These are phyloP conservation scores for Drosophila parthenogenetica DNA, from an alignment of 2,888 invertebrate genomes.

Conservation along the genomic window DNA sequence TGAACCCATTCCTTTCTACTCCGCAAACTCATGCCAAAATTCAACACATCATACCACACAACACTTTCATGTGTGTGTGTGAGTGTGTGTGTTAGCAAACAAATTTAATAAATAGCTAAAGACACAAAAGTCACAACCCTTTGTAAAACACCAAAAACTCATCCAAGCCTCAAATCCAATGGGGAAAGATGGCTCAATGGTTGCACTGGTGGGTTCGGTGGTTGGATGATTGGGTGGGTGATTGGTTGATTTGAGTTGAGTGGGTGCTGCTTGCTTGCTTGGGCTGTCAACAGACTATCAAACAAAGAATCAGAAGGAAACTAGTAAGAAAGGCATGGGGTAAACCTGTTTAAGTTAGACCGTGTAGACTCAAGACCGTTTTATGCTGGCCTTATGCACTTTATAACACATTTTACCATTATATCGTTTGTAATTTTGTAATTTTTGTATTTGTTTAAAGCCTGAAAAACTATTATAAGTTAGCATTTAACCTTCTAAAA, in stretches of 20 bases:
- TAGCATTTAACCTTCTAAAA: no score
- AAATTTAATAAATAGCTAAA: slow-evolving; percentile 79
- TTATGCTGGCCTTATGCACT: no score
- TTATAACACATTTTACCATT: no score
- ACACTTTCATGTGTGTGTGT: slow-evolving; percentile 22
- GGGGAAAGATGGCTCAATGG: slow-evolving; percentile 12
- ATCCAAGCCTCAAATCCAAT: slow-evolving; percentile 7
- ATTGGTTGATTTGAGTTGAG: slow-evolving; percentile 13
- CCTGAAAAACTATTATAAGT: no score
- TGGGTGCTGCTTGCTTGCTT: slow-evolving; percentile 16
- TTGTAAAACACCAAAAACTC: slow-evolving; percentile 48
- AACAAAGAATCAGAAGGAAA: neutral
- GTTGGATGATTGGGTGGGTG: slow-evolving; percentile 15
- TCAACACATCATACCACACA: slow-evolving; percentile 9
- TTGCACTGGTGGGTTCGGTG: slow-evolving; percentile 6
- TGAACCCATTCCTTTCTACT: neutral
- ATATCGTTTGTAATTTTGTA: no score
- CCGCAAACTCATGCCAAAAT: neutral
- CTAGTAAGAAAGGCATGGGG: neutral
- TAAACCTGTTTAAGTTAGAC: neutral
- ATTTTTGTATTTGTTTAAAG: no score
- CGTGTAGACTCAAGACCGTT: neutral
- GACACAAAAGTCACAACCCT: slow-evolving; percentile 78
- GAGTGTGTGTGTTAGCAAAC: slow-evolving; percentile 69
- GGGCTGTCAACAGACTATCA: slow-evolving; percentile 38